Evolutionary conservation across 1,140 invertebrate species (phyloP), one percentile per base, ranked within the genome.

Genomic region (Drosophila arizonae): DNA sequence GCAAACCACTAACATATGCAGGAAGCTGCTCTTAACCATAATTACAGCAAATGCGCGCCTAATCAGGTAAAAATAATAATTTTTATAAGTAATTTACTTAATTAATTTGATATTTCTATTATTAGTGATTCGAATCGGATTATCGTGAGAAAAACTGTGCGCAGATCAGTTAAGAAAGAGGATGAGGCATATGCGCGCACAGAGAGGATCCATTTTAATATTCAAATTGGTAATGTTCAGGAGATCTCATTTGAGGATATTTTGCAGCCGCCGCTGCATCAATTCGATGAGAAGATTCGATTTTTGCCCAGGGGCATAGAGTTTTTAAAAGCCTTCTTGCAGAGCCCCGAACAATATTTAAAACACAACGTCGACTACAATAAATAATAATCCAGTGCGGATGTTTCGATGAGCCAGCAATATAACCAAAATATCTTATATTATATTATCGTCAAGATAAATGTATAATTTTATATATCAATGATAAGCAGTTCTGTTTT

Each of bases 271-370:
- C 69, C 71, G 11, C 15, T 87, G 28, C 57, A 87, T 66, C 41
- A 73, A n/a, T 88, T 88, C 33, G 70, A 87, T 60, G 76, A 87
- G 41, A 68, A 77, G 3, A 81, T 87, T 26, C 84, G 76, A 33
- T 78, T 65, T 73, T 57, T 87, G 43, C 84, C 82, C 21, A 82
- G 66, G 11, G 82, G 82, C 11, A 61, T 82, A 10, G 66, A 39
- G 3, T 87, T 87, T 17, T 43, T 87, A 15, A 62, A 79, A 15
- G 58, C 54, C 10, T 87, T 86, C 52, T 41, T 86, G 2, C 15
- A 60, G 1, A 46, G 70, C 26, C 81, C 81, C 6, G 82, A 79
- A 21, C 54, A 86, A 50, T 77, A 74, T 64, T 66, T 85, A 3
- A 85, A 39, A 26, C 30, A 39, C 5, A 63, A 45, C n/a, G 11